Evolutionary conservation across 2,888 invertebrate genomes (phyloP), one percentile per base, ranked within the genome.

Genomic region (Leptinotarsa rubiginosa): DNA sequence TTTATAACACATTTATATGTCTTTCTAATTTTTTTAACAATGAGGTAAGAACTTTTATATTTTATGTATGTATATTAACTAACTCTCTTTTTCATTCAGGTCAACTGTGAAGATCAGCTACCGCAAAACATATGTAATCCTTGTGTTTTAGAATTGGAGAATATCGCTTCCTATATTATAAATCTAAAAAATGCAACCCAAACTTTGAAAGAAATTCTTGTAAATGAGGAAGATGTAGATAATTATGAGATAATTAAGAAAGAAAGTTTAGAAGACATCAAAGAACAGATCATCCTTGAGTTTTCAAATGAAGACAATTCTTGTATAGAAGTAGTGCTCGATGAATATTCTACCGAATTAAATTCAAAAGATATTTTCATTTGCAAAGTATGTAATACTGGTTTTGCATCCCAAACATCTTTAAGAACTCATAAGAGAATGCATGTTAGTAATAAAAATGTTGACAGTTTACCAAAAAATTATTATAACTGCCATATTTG

Each of bases 61-160:
- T 62, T 18, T 12, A 56, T 18, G 4, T 31, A 41, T 31, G 2
- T 62, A 7, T 3, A 62, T 15, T 31, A 7, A 41, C 10, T 4
- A 13, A 56, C 15, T 15, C 13, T 22, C 15, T 22, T 4, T 56
- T 56, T 56, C 16, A 52, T 22, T 25, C 54, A 68, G 68, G 50
- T 20, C 41, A 69, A 69, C 18, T 16, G 41, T 50, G 56, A 52
- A 15, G 20, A 59, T 47, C 50, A 68, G n/a, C 65, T 76, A 16
- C 76, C 76, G n/a, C 50, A 71, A 49, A 77, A 76, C 16, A 74
- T 76, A n/a, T 79, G 79, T 59, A 41, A 62, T 50, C 10, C 13
- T 22, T 79, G 79, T 68, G 65, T 67, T 18, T 65, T 18, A 50
- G 62, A 64, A 47, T 74, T 79, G 31, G 49, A 77, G 50, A 66